Percentiles rank a stretch among this genome's conserved stretches.
phyloP scores from a whole-genome alignment of 2,888 invertebrate species.

The Electrophaes corylata region DNA sequence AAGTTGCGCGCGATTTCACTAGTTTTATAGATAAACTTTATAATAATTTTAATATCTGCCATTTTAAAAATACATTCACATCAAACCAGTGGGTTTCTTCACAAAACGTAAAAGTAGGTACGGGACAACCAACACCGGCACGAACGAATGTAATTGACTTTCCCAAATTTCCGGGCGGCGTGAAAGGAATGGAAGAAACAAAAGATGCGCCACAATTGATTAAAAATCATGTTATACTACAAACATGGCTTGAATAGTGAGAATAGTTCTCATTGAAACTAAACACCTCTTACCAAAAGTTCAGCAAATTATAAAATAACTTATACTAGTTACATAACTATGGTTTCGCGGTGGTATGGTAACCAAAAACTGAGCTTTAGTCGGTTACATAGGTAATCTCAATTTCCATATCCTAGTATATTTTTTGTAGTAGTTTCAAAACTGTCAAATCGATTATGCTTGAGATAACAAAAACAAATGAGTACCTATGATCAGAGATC shows the following conservation, averaged over 20 bases:
- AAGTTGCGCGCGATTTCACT: too few species aligned
- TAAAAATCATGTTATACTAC: constrained; percentile 2
- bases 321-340: too few species aligned
- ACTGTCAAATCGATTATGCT: too few species aligned
- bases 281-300: neutral
- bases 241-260: neutral
- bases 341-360: neutral
- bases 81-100: neutral
- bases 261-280: neutral
- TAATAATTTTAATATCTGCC: too few species aligned
- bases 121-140: neutral
- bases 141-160: constrained; percentile 24
- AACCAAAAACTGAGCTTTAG: too few species aligned
- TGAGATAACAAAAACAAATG: too few species aligned
- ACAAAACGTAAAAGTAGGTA: constrained; percentile 13
- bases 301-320: neutral
- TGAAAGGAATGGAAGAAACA: constrained; percentile 38
- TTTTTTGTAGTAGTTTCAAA: too few species aligned
- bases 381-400: too few species aligned
- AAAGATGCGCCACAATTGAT: constrained; percentile 18
- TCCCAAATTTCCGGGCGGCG: constrained; percentile 34
- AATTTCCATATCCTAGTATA: too few species aligned
- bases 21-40: too few species aligned
- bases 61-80: neutral
- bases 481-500: too few species aligned